Evolutionary conservation across 2,113 vertebrate genomes (phyloP).

Genomic region (Amphilophus citrinellus): DNA sequence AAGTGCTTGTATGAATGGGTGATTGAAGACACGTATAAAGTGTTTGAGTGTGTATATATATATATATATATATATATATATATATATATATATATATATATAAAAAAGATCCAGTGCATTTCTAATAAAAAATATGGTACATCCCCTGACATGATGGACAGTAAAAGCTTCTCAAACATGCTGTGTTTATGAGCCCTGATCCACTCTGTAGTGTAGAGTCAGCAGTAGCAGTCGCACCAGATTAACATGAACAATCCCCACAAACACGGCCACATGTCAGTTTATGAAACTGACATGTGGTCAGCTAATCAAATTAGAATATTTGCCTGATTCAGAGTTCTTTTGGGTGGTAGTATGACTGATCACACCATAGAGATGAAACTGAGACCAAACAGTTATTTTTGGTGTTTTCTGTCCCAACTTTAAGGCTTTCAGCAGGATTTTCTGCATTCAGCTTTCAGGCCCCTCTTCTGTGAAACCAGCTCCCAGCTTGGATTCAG

Average conservation of each 20-base stretch:
- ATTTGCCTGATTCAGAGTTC: not conserved
- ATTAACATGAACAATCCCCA: not conserved
- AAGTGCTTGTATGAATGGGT: too few relatives aligned
- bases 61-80: too few relatives aligned
- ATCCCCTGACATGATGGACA: not conserved
- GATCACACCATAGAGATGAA: not conserved
- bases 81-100: too few relatives aligned
- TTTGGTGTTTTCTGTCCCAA: not conserved
- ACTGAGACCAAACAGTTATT: not conserved
- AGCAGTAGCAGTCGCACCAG: not conserved
- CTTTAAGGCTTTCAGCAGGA: not conserved
- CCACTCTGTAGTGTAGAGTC: not conserved
- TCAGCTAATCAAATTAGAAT: not conserved
- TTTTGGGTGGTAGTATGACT: not conserved
- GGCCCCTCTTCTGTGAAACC: too few relatives aligned
- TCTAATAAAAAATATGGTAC: not conserved
- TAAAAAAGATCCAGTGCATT: too few relatives aligned
- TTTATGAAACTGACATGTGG: too few relatives aligned
- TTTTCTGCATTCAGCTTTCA: not conserved
- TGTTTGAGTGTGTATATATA: too few relatives aligned
- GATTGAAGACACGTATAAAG: too few relatives aligned
- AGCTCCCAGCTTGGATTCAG: too few relatives aligned
- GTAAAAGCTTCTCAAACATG: not conserved
- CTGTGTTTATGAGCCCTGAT: not conserved
- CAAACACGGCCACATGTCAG: not conserved